phyloP scores from a whole-genome alignment of 2,797 vertebrate species.

The Botia almorhae region DNA sequence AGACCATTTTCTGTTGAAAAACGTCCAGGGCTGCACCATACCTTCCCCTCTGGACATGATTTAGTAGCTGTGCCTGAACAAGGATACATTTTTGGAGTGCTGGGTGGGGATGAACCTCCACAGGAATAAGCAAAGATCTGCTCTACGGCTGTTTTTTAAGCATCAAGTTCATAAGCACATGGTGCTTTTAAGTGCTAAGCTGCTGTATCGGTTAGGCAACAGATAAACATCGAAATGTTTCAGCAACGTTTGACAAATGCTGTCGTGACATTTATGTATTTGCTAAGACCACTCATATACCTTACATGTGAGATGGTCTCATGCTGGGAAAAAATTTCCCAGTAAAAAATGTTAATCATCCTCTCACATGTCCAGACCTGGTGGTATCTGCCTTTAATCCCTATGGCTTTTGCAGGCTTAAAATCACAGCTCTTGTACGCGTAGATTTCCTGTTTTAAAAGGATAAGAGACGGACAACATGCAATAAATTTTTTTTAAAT shows the following conservation, averaged over 20 bases:
- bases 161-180: background rate
- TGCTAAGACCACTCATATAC: background rate
- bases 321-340: slow-evolving; percentile 21
- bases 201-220: background rate
- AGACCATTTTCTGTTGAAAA: background rate
- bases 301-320: background rate
- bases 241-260: background rate
- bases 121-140: background rate
- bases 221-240: background rate
- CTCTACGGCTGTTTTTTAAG: slow-evolving; percentile 1
- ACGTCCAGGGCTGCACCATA: background rate
- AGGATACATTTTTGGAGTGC: slow-evolving; percentile 1
- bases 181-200: background rate
- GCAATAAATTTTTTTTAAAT: slow-evolving; percentile 27
- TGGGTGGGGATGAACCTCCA: slow-evolving; percentile 17
- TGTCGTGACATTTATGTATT: background rate
- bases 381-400: slow-evolving; percentile 42
- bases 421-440: slow-evolving; percentile 29
- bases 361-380: slow-evolving; percentile 47
- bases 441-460: slow-evolving; percentile 29
- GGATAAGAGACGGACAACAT: slow-evolving; percentile 1
- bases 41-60: slow-evolving; percentile 24
- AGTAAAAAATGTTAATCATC: slow-evolving; percentile 24
- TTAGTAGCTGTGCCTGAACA: slow-evolving; percentile 27
- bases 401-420: slow-evolving; percentile 36